Evolutionary conservation across 1,140 invertebrate species (phyloP).

Genomic region (silkworm (Bombyx mori)): ASM3026992v2 NC_085125.1:7934001-7934500

Average conservation of each 20-base stretch:
- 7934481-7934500: constrained; percentile 61
- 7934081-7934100: too few species aligned
- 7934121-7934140: too few species aligned
- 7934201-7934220: not conserved
- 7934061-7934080: too few species aligned
- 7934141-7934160: too few species aligned
- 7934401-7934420: constrained; percentile 57
- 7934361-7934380: constrained; percentile 49
- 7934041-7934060: too few species aligned
- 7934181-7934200: too few species aligned
- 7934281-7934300: constrained; percentile 48
- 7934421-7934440: constrained; percentile 57
- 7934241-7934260: constrained; percentile 24
- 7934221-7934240: not conserved
- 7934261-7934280: constrained; percentile 41
- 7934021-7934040: too few species aligned
- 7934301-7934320: constrained; percentile 30
- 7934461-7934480: constrained; percentile 50
- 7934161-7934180: too few species aligned
- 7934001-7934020: too few species aligned
- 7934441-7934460: constrained; percentile 54
- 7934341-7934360: constrained; percentile 44
- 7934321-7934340: constrained; percentile 23
- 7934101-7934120: too few species aligned
- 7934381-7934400: constrained; percentile 42